A percentile compares a stretch with the other conserved stretches of the same genome.
Conservation (phyloP, 2,113 vertebrate genomes). For the Accipiter virgatus region DNA sequence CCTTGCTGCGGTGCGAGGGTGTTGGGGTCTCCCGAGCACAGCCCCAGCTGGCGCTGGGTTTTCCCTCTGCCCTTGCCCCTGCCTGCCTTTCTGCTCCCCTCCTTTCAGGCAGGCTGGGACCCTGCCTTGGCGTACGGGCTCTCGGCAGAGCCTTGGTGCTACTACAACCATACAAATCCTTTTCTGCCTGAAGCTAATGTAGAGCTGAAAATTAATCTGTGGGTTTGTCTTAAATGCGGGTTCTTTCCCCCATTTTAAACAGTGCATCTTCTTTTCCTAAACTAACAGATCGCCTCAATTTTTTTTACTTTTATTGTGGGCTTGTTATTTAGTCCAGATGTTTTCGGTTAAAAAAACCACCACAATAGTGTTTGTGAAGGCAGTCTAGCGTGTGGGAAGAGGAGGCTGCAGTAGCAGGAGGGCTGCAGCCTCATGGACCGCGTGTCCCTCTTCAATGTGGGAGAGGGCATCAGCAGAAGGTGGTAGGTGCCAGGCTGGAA, state of each 20-base stretch:
- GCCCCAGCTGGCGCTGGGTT: not conserved
- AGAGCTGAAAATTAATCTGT: not conserved
- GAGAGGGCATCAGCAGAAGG: not conserved
- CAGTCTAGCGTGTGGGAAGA: not conserved
- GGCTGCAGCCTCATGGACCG: fast-evolving
- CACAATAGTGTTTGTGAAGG: not conserved
- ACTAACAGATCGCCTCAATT: not conserved
- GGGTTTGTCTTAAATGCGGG: not conserved
- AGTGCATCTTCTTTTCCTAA: not conserved
- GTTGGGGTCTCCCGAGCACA: not conserved
- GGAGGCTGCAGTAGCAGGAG: not conserved
- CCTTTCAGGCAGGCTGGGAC: not conserved
- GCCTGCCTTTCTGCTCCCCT: not conserved
- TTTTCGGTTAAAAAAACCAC: not conserved
- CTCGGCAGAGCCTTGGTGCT: not conserved
- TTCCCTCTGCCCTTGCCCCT: not conserved
- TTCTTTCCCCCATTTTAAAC: not conserved
- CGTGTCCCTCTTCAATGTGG: not conserved
- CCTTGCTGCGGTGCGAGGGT: not conserved
- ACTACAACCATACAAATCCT: not conserved
- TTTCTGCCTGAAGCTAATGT: not conserved
- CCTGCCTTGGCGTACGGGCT: not conserved
- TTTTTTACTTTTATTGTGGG: not conserved
- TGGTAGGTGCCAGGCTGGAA: not conserved
- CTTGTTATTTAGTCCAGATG: not conserved